Conservation (phyloP, 1,140 invertebrate species). For the Drosophila asahinai region DNA sequence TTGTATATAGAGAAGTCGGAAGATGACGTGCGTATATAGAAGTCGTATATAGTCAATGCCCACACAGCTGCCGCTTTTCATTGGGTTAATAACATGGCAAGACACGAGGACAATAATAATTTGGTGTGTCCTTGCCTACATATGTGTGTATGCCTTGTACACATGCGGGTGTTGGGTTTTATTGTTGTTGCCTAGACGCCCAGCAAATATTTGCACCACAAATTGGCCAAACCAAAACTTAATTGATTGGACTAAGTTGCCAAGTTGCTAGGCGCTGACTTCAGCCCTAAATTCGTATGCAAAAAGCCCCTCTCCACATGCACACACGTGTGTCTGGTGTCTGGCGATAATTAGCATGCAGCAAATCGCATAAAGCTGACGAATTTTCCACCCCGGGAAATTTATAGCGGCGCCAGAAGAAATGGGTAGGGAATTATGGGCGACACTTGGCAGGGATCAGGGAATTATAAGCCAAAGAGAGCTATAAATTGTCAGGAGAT, state of each 20-base stretch:
- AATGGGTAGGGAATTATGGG: background rate
- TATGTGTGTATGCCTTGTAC: constrained; percentile 17
- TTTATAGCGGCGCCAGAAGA: constrained; percentile 33
- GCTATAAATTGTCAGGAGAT: no score
- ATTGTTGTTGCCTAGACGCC: constrained; percentile 50
- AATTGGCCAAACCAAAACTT: constrained; percentile 45
- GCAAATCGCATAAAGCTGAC: constrained; percentile 29
- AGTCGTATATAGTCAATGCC: constrained; percentile 67
- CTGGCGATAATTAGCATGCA: constrained; percentile 41
- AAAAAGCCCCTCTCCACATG: constrained; percentile 6
- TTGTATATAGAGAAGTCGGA: constrained; percentile 39
- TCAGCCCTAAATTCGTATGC: constrained; percentile 14
- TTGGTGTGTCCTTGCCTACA: constrained; percentile 20
- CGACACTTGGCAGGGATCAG: background rate
- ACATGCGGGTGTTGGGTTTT: constrained; percentile 1
- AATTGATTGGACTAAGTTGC: constrained; percentile 46
- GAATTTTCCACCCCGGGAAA: constrained; percentile 24
- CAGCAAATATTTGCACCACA: constrained; percentile 67
- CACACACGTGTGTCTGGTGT: constrained; percentile 45
- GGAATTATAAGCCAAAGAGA: background rate
- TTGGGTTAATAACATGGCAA: constrained; percentile 64
- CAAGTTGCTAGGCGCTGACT: constrained; percentile 25
- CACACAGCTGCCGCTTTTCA: constrained; percentile 60
- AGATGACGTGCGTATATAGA: constrained; percentile 63
- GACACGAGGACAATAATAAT: constrained; percentile 61